Percentiles rank a stretch among this genome's conserved stretches.
These are phyloP conservation scores for Drosophila neutralis DNA, from an alignment of 2,888 invertebrate genomes.

Conservation along the genomic window DNA sequence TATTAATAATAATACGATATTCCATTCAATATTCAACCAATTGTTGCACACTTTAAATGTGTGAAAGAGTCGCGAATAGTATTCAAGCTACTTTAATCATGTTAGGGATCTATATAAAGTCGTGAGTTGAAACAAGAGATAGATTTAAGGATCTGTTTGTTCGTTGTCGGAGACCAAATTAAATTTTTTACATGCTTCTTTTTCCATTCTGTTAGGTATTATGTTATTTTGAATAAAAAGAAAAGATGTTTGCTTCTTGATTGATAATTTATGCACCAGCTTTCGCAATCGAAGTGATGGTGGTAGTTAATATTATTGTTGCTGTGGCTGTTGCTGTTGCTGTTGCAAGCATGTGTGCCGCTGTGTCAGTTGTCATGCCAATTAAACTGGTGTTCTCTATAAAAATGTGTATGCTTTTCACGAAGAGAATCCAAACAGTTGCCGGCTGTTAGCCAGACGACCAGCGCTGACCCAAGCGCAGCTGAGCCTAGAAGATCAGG, in stretches of 20 bases:
- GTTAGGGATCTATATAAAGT: neutral
- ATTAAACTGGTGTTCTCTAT: slow-evolving; percentile 66
- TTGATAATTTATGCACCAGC: neutral
- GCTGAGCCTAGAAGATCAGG: slow-evolving; percentile 20
- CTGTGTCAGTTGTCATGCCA: slow-evolving; percentile 66
- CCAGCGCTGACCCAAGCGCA: slow-evolving; percentile 10
- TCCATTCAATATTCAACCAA: neutral
- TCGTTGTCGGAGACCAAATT: neutral
- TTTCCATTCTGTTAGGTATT: neutral
- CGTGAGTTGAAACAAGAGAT: neutral
- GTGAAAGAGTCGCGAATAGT: neutral
- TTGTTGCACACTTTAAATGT: neutral
- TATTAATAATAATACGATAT: neutral
- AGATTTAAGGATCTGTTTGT: neutral
- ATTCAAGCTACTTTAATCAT: neutral
- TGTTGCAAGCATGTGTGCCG: slow-evolving; percentile 44
- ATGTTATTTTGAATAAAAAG: neutral
- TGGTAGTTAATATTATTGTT: slow-evolving; percentile 14
- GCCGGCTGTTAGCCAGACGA: slow-evolving; percentile 5
- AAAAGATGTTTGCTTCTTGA: neutral
- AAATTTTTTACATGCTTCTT: no score
- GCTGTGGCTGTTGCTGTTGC: neutral
- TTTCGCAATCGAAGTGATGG: slow-evolving; percentile 11
- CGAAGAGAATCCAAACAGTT: slow-evolving; percentile 32
- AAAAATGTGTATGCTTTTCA: slow-evolving; percentile 57